phyloP scores from a whole-genome alignment of 2,888 invertebrate species.

The Exocentrus adspersus region DNA sequence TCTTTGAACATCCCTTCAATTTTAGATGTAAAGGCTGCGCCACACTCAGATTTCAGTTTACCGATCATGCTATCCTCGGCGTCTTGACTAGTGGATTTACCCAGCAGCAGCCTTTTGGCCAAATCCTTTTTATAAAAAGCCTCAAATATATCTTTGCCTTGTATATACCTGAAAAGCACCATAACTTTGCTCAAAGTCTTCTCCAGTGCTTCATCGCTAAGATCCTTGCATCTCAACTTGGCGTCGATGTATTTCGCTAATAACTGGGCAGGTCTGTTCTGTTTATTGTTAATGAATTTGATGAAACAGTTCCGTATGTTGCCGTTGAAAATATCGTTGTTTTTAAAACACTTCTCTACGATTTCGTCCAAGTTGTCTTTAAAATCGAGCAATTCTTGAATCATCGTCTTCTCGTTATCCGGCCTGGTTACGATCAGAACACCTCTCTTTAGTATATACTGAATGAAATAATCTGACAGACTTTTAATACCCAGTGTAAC shows the following conservation, averaged over 20 bases:
- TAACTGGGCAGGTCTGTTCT: slow-evolving; percentile 96
- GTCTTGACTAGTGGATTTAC: slow-evolving; percentile 97
- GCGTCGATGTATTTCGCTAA: slow-evolving; percentile 98
- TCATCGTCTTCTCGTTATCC: slow-evolving; percentile 93
- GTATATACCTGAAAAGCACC: slow-evolving; percentile 97
- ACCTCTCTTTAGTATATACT: slow-evolving; percentile 94
- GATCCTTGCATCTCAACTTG: slow-evolving; percentile 93
- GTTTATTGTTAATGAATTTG: slow-evolving; percentile 93
- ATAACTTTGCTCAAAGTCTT: slow-evolving; percentile 94
- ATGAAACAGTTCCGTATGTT: slow-evolving; percentile 95
- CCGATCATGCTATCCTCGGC: slow-evolving; percentile 98
- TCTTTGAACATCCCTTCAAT: slow-evolving; percentile 99
- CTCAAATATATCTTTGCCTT: slow-evolving; percentile 99
- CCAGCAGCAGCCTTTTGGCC: slow-evolving; percentile 93
- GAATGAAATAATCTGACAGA: slow-evolving; percentile 86
- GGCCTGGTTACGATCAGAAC: slow-evolving; percentile 86
- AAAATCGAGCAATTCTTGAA: slow-evolving; percentile 92
- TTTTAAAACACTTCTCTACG: slow-evolving; percentile 86
- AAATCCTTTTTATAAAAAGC: slow-evolving; percentile 99
- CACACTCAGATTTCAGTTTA: slow-evolving; percentile 97
- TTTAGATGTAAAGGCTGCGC: slow-evolving; percentile 96
- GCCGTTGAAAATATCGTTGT: slow-evolving; percentile 85
- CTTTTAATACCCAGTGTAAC: slow-evolving; percentile 88
- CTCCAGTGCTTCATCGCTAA: slow-evolving; percentile 96
- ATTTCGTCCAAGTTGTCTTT: slow-evolving; percentile 96